Conservation (phyloP, 2,888 invertebrate species). For the Diogma glabrata region DNA sequence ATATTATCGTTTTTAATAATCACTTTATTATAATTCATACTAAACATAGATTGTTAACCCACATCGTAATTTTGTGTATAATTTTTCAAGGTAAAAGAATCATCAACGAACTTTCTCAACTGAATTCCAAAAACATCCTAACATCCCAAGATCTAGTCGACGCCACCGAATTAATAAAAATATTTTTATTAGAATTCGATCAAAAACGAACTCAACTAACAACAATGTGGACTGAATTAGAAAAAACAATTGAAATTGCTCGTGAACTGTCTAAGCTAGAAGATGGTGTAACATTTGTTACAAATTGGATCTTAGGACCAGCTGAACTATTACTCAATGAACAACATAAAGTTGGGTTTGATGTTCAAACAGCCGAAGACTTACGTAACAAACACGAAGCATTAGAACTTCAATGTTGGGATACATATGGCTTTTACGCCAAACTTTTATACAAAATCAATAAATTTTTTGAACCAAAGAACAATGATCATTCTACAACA, state of each 20-base stretch:
- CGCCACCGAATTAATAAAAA: slow-evolving; percentile 45
- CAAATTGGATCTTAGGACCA: slow-evolving; percentile 65
- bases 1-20: too few species aligned
- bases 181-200: slow-evolving; percentile 43
- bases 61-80: slow-evolving; percentile 2
- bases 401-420: slow-evolving; percentile 63
- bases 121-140: too few species aligned
- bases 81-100: slow-evolving; percentile 14
- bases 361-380: slow-evolving; percentile 58
- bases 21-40: too few species aligned
- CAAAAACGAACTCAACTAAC: slow-evolving; percentile 47
- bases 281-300: slow-evolving; percentile 55
- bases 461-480: too few species aligned
- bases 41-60: too few species aligned
- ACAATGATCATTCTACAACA: slow-evolving; percentile 34
- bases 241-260: slow-evolving; percentile 45
- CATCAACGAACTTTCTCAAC: slow-evolving; percentile 12
- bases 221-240: slow-evolving; percentile 46
- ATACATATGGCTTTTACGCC: slow-evolving; percentile 67
- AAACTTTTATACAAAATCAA: slow-evolving; percentile 63
- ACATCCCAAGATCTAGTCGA: slow-evolving; percentile 45
- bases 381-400: slow-evolving; percentile 61
- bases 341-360: slow-evolving; percentile 59
- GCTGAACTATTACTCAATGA: slow-evolving; percentile 62
- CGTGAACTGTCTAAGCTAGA: slow-evolving; percentile 49